phyloP scores from a whole-genome alignment of 2,888 invertebrate genomes.

The Calephelis perditalis region DNA sequence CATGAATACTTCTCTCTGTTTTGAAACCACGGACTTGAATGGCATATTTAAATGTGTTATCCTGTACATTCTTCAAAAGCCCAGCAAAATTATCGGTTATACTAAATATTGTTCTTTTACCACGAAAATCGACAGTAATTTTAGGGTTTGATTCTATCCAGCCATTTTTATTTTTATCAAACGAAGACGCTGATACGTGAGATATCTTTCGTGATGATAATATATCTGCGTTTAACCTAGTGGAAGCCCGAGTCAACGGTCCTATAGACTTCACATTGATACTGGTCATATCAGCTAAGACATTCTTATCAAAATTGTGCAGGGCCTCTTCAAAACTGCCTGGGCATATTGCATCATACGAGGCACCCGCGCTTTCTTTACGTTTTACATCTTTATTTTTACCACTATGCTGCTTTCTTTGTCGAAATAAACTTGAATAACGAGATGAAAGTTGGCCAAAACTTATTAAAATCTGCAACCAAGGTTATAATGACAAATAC shows the following conservation, averaged over 20 bases:
- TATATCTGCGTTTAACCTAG: conserved; percentile 36
- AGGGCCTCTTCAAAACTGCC: conserved; percentile 61
- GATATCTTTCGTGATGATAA: conserved; percentile 53
- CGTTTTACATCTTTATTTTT: conserved; percentile 57
- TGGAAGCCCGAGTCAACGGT: conserved; percentile 38
- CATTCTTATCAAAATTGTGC: conserved; percentile 66
- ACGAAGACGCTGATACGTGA: conserved; percentile 54
- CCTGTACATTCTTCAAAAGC: conserved; percentile 37
- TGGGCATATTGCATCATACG: conserved; percentile 55
- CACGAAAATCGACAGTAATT: conserved; percentile 44
- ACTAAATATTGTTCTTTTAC: conserved; percentile 43
- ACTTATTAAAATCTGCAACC: conserved; percentile 71
- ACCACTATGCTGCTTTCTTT: conserved; percentile 54
- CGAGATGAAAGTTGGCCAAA: conserved; percentile 69
- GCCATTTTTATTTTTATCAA: conserved; percentile 65
- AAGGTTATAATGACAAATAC: conserved; percentile 36
- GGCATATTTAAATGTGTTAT: conserved; percentile 45
- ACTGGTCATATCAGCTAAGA: conserved; percentile 53
- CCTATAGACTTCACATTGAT: conserved; percentile 49
- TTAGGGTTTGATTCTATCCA: conserved; percentile 42
- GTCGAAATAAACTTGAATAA: conserved; percentile 63
- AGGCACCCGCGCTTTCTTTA: conserved; percentile 42
- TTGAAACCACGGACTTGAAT: conserved; percentile 86
- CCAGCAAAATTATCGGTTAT: conserved; percentile 52
- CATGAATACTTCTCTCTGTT: conserved; percentile 84